Evolutionary conservation across 1,140 invertebrate genomes (phyloP).

Genomic region (Zaprionus tsacasi): DNA sequence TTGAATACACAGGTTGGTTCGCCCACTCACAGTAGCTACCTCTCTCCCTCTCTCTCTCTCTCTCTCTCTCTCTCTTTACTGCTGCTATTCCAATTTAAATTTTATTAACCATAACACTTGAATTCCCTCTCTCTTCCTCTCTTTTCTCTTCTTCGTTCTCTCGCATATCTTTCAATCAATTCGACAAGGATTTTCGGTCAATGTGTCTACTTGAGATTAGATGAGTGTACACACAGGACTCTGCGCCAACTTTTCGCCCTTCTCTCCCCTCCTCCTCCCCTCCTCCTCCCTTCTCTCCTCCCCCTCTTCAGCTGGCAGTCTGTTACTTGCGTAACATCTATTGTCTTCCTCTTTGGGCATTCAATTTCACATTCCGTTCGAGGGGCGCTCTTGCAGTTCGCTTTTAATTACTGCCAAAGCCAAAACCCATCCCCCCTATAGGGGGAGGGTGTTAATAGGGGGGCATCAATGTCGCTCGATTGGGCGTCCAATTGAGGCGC

Average conservation of each 20-base stretch:
- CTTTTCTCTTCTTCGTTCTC: neutral
- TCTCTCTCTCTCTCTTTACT: neutral
- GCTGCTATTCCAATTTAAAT: neutral
- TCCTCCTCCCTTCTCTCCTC: neutral
- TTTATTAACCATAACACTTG: neutral
- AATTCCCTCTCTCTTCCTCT: neutral
- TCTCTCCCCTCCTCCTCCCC: neutral
- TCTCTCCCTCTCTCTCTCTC: neutral
- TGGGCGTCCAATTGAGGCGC: conserved; percentile 36
- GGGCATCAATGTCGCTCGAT: conserved; percentile 60
- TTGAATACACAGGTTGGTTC: neutral
- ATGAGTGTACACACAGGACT: neutral
- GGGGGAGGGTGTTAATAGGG: too few relatives aligned
- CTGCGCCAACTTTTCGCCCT: neutral
- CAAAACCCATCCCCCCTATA: conserved; percentile 4
- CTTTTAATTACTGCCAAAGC: conserved; percentile 45
- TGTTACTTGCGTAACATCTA: neutral
- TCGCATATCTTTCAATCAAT: neutral
- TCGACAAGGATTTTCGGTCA: conserved; percentile 3
- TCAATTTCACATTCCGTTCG: conserved; percentile 4
- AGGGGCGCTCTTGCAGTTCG: conserved; percentile 11
- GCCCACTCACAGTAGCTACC: too few relatives aligned
- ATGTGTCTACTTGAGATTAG: conserved; percentile 4
- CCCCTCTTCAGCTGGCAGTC: neutral
- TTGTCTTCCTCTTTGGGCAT: neutral